A percentile compares a stretch with the other conserved stretches of the same genome.
Evolutionary conservation across 2,797 vertebrate genomes (phyloP).

Genomic region (Falco berigora): DNA sequence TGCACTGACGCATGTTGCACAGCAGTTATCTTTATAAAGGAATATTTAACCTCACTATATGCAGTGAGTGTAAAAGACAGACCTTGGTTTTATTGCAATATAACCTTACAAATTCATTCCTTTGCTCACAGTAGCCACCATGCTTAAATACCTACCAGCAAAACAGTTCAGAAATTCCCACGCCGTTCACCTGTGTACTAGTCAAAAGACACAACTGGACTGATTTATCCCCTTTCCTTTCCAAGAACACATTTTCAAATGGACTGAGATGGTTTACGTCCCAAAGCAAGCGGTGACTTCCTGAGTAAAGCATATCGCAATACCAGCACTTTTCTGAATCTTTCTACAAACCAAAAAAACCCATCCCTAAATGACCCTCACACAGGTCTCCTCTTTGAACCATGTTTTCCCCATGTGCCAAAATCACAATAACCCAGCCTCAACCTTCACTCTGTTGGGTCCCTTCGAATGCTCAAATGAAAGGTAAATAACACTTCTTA

Average conservation of each 20-base stretch:
- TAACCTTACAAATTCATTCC: background rate
- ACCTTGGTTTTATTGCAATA: background rate
- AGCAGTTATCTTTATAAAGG: background rate
- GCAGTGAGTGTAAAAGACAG: background rate
- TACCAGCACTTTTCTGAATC: background rate
- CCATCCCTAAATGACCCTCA: background rate
- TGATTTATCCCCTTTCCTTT: background rate
- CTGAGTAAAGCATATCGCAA: background rate
- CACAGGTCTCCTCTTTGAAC: background rate
- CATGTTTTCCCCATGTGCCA: rapidly evolving
- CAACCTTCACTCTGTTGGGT: background rate
- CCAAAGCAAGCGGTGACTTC: background rate
- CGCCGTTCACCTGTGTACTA: background rate
- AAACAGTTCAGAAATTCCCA: background rate
- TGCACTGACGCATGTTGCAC: background rate
- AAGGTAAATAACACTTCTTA: background rate
- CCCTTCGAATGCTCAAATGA: background rate
- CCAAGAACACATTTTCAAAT: background rate
- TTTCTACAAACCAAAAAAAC: background rate
- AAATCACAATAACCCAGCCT: background rate
- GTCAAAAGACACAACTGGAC: background rate
- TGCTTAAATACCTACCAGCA: background rate
- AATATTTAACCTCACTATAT: background rate
- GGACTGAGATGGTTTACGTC: background rate
- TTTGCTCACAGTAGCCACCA: background rate